Base-by-base conservation (phyloP, 2,888 invertebrate genomes). In the Drosophila barbarae region DNA sequence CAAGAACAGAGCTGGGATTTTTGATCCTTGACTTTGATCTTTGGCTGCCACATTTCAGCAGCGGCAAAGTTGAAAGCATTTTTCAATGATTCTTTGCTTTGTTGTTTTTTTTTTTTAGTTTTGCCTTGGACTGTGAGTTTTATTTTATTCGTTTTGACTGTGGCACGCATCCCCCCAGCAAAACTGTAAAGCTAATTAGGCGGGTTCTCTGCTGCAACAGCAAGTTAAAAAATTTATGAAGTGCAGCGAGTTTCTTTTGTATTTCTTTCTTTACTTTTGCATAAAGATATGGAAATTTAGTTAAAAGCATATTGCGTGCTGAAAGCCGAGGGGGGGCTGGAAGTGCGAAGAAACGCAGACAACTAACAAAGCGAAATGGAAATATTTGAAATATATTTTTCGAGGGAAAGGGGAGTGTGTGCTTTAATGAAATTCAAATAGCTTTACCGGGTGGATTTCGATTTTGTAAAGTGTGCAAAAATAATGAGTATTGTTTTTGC, bases 11-110 rank as follows among this genome's bases (percentile, higher is more conserved):
- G 60, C 26, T 57, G 68, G 73, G 67, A 60, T 60, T 77, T 77
- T 66, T 73, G 82, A 85, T 80, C 85, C 83, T 84, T 81, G 81
- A 82, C 81, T 81, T 81, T 81, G 81, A 81, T 86, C 83, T 82
- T 85, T 73, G 69, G 80, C 85, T 79, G 79, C 83, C 79, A 59
- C 58, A 59, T 52, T 52, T 66, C 69, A 51, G 70, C 76, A 69
- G 60, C 79, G 85, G 79, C 69, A 69, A 71, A 85, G 85, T 85
- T 80, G 69, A 80, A 80, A 80, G 79, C 84, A 84, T 77, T 61
- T 66, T 54, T 73, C 54, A 53, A 64, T 57, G 52, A 68, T 59
- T 58, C 39, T 50, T 23, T 44, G 47, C 66, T 47, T 36, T 53
- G 35, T 41, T 30, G 38, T 21, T 38, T 15, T 6, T 18, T 9